phyloP scores from a whole-genome alignment of 2,113 vertebrate species.

The Actinemys pallida region DNA sequence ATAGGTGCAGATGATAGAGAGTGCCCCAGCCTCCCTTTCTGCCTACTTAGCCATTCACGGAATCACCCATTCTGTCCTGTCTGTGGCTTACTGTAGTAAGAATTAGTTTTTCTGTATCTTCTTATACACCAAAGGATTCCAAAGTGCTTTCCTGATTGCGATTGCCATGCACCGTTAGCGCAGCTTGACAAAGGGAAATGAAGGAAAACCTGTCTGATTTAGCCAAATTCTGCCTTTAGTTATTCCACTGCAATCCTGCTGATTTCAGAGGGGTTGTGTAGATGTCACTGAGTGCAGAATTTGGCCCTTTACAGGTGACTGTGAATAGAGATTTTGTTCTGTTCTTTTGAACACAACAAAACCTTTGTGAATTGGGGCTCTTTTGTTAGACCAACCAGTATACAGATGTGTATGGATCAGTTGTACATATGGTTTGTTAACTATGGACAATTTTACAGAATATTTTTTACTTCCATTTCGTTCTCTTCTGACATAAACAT shows the following conservation, averaged over 20 bases:
- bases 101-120: not conserved
- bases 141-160: not conserved
- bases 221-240: not conserved
- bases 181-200: not conserved
- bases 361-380: not conserved
- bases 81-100: not conserved
- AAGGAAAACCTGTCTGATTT: not conserved
- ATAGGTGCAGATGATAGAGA: not conserved
- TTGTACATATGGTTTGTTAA: not conserved
- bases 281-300: not conserved
- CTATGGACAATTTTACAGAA: not conserved
- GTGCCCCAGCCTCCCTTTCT: not conserved
- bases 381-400: not conserved
- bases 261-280: not conserved
- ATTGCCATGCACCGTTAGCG: not conserved
- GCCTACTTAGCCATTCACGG: not conserved
- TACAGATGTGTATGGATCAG: not conserved
- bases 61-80: not conserved
- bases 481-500: not conserved
- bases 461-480: not conserved
- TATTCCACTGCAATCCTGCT: not conserved
- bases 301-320: not conserved
- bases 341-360: not conserved
- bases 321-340: not conserved
- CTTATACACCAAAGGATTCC: not conserved